phyloP scores from a whole-genome alignment of 2,113 vertebrate genomes.

The Albula goreensis region DNA sequence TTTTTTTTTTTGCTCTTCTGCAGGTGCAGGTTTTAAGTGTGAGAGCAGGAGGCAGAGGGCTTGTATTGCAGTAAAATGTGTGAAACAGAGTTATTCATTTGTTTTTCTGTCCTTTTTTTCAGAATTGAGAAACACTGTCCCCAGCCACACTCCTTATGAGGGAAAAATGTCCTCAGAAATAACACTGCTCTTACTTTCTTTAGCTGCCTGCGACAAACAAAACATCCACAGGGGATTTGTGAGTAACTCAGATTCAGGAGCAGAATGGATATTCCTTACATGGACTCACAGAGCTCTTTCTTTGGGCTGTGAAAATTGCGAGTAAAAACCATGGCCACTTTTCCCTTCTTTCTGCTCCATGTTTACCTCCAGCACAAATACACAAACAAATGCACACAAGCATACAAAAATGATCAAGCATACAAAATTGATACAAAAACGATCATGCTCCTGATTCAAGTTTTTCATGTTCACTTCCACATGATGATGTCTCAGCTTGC shows the following conservation, averaged over 20 bases:
- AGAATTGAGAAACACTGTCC: conserved; percentile 6
- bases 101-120: neutral
- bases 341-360: neutral
- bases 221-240: neutral
- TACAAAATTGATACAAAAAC: neutral
- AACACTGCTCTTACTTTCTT: neutral
- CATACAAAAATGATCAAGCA: neutral
- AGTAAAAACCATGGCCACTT: neutral
- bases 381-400: neutral
- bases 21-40: conserved; percentile 61
- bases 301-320: neutral
- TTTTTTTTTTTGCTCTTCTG: conserved; percentile 29
- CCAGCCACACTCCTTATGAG: neutral
- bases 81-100: neutral
- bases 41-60: conserved; percentile 13
- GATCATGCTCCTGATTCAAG: neutral
- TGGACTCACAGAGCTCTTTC: neutral
- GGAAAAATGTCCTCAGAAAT: neutral
- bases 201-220: neutral
- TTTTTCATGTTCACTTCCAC: neutral
- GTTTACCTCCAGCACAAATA: neutral
- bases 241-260: neutral
- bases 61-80: conserved; percentile 23
- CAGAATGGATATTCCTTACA: neutral
- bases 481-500: neutral